These are phyloP conservation scores for Siphamia tubifer DNA, from an alignment of 2,113 vertebrate genomes.

Conservation along the genomic window DNA sequence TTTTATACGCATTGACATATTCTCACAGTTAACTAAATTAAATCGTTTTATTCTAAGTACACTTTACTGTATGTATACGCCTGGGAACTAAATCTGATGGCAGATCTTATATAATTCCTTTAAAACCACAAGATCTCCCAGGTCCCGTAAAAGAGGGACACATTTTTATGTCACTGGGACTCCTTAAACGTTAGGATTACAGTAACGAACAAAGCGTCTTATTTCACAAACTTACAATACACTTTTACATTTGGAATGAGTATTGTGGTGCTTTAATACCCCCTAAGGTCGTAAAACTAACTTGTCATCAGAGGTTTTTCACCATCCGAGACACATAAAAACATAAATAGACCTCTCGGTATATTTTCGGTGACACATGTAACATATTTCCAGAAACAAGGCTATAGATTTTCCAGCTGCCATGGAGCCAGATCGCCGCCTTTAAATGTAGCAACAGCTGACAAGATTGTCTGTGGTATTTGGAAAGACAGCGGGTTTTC, in stretches of 20 bases:
- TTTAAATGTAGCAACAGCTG: background rate
- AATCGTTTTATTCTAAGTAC: too few species aligned
- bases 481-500: too few species aligned
- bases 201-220: background rate
- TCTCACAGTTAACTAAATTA: too few species aligned
- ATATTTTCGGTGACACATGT: background rate
- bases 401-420: background rate
- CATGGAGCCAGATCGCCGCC: background rate
- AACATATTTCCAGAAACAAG: background rate
- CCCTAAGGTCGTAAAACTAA: background rate
- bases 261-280: background rate
- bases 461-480: background rate
- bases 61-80: background rate
- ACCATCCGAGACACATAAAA: background rate
- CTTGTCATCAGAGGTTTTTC: background rate
- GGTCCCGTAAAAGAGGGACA: background rate
- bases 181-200: background rate
- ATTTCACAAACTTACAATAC: background rate
- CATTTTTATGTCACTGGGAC: background rate
- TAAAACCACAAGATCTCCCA: background rate
- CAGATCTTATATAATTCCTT: background rate
- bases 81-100: background rate
- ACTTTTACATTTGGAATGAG: background rate
- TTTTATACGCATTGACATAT: too few species aligned
- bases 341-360: background rate